Evolutionary conservation across 2,888 invertebrate species (phyloP), one percentile per base, ranked within the genome.

Genomic region (Drosophila antonietae): DNA sequence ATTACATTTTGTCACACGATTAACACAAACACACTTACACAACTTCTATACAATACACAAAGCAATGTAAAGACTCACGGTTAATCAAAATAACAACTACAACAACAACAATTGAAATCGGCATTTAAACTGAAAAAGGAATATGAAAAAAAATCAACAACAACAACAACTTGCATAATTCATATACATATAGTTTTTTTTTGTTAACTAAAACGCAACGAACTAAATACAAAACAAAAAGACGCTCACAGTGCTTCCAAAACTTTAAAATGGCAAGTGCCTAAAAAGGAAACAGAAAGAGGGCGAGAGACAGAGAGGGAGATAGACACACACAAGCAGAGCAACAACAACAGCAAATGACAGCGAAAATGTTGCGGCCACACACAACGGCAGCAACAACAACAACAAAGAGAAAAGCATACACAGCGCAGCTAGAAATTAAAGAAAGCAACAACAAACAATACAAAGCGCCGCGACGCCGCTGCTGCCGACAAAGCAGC

Each of bases 1-100:
- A 33, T 77, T 81, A 62, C 74, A 64, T 67, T 72, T 75, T 70
- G 39, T 58, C 31, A 78, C 44, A 69, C 63, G 60, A 60, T 23
- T 55, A 59, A 52, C 56, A 63, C 53, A 47, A 41, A 28, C n/a
- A 55, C 55, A 28, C 55, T 10, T 41, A 66, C 46, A 53, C 39
- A 33, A 46, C 12, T 46, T 20, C 20, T 18, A 65, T 51, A 68
- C 63, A 63, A 73, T 41, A 72, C 64, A 73, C 65, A 67, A 82
- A 86, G 82, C 86, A 83, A 83, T 80, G 73, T 68, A 55, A 88
- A 83, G 86, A 86, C 86, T 86, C 58, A 68, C 33, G 56, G 61
- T 39, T 63, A 79, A 72, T 69, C 60, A 77, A 68, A 75, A 56
- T 46, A 63, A 41, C 2, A 58, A 53, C n/a, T 58, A 55, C 43